Percentiles rank a stretch among this genome's conserved stretches.
Evolutionary conservation across 1,140 invertebrate species (phyloP).

Genomic region (Apis florea): DNA sequence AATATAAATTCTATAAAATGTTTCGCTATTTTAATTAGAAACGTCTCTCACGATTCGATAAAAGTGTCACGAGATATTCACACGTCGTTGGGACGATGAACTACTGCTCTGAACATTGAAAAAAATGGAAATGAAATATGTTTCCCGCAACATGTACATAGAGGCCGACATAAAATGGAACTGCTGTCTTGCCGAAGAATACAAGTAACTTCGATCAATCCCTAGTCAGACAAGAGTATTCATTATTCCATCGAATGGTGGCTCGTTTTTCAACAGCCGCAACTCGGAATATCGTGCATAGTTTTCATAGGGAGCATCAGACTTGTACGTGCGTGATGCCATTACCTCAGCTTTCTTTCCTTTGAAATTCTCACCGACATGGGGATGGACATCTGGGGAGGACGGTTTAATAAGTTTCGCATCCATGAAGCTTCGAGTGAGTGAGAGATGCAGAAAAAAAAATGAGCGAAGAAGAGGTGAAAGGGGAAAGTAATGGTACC

Average conservation of each 20-base stretch:
- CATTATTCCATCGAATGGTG: slow-evolving; percentile 32
- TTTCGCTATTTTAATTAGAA: slow-evolving; percentile 13
- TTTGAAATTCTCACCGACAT: slow-evolving; percentile 25
- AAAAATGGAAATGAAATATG: slow-evolving; percentile 6
- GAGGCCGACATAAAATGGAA: not conserved
- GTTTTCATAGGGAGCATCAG: not conserved
- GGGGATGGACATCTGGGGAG: slow-evolving; percentile 32
- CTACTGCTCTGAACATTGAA: no score
- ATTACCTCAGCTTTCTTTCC: slow-evolving; percentile 21
- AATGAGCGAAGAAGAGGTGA: not conserved
- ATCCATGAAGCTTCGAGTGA: slow-evolving; percentile 2
- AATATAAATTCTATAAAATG: not conserved
- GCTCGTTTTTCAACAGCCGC: slow-evolving; percentile 21
- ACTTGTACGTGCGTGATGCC: not conserved
- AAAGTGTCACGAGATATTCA: not conserved
- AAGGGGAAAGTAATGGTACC: not conserved
- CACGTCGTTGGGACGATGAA: not conserved
- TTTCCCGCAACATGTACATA: not conserved
- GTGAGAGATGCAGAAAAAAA: not conserved
- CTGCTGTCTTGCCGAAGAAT: slow-evolving; percentile 11
- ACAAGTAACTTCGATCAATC: slow-evolving; percentile 36
- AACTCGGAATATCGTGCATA: slow-evolving; percentile 4
- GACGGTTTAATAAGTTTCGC: slow-evolving; percentile 53
- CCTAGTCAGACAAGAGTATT: slow-evolving; percentile 20
- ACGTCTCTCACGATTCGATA: not conserved